Evolutionary conservation across 2,888 invertebrate genomes (phyloP), one percentile per base, ranked within the genome.

Genomic region (Andrena fulva): DNA sequence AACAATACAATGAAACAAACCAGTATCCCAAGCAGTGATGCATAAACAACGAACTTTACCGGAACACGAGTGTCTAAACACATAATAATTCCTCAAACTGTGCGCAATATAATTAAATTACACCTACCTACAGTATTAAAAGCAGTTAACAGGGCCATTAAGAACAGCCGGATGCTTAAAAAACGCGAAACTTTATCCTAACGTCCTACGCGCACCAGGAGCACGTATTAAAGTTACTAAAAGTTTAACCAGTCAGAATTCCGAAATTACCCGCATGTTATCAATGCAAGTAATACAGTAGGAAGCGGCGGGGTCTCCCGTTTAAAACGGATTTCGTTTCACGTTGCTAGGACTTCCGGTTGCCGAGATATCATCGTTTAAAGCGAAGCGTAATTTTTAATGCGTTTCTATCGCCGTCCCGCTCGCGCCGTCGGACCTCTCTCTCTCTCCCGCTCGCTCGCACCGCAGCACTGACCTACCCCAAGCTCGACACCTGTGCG

Each of bases 331-430:
- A 4, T 0, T 31, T 56, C n/a, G 56, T 1, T 5, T 64, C n/a
- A 10, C 42, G 31, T n/a, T 8, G 48, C 71, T 27, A 10, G 42
- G 56, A 48, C 24, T 3, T 24, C 35, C 31, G 29, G 63, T 56
- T 71, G 10, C 42, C 16, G 64, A 64, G 63, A 71, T 48, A 64
- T 33, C 10, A 48, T n/a, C 71, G 56, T 33, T 56, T 8, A 64
- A 77, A 77, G 31, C 2, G 54, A 2, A 12, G 24, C 54, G 12
- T 27, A 29, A 31, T 64, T 71, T 71, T 48, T 48, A 56, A 64
- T 35, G 27, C 6, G 16, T 24, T 10, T 33, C 54, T 8, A 12
- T 71, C 7, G n/a, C 1, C 3, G 35, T 71, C 56, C 33, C 56
- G 31, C 12, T 71, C 42, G 12, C 54, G 35, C 56, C 60, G n/a